These are phyloP conservation scores for Limnephilus marmoratus DNA, from an alignment of 2,888 invertebrate genomes.

Conservation along the genomic window DNA sequence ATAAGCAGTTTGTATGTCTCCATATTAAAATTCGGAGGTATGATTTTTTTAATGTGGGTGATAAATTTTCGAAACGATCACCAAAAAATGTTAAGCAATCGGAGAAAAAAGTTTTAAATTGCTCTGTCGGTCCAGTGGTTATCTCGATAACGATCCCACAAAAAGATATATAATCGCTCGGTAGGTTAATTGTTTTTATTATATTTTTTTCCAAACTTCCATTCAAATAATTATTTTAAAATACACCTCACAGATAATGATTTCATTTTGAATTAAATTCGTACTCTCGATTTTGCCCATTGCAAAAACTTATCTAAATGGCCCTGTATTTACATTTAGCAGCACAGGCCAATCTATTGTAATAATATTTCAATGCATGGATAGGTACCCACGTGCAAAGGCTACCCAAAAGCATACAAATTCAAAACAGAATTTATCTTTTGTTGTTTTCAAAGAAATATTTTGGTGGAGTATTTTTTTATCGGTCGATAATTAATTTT, in stretches of 20 bases:
- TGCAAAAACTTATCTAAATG: background rate
- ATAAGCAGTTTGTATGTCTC: no score
- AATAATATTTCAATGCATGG: background rate
- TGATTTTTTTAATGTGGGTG: no score
- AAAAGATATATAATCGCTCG: no score
- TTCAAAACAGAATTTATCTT: background rate
- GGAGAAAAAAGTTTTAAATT: no score
- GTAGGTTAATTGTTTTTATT: background rate
- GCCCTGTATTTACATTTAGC: background rate
- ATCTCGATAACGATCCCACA: no score
- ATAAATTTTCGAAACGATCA: no score
- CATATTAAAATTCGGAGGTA: no score
- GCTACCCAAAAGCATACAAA: background rate
- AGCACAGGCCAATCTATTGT: background rate
- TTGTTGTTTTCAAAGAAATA: background rate
- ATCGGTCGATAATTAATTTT: slow-evolving; percentile 45
- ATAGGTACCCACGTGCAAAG: background rate
- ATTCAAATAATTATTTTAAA: no score
- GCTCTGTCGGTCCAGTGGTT: no score
- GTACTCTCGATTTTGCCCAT: background rate
- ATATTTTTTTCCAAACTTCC: no score
- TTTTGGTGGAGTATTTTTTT: background rate
- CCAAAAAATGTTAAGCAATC: no score
- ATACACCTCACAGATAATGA: background rate
- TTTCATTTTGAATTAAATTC: background rate